Evolutionary conservation across 2,797 vertebrate species (phyloP).

Genomic region (Chiroxiphia lanceolata): DNA sequence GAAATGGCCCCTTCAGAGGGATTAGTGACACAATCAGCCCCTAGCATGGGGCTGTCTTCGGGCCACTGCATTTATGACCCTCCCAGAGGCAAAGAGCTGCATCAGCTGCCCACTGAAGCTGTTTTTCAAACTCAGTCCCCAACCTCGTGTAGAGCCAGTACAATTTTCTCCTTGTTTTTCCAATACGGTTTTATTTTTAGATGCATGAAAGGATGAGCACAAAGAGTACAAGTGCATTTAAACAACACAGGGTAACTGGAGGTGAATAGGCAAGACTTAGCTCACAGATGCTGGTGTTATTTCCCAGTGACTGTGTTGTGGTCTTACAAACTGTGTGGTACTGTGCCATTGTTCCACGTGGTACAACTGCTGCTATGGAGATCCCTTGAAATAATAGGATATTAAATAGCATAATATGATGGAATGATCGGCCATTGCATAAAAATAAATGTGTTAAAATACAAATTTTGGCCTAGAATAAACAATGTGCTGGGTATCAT

Average conservation of each 20-base stretch:
- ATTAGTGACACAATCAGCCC: neutral
- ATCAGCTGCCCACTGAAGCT: neutral
- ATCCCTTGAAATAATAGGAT: neutral
- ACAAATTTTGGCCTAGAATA: neutral
- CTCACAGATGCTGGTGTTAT: neutral
- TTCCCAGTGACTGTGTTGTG: neutral
- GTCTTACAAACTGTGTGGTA: neutral
- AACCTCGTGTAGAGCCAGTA: neutral
- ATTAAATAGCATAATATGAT: neutral
- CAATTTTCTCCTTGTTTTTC: neutral
- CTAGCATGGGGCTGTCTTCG: neutral
- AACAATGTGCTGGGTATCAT: accelerated
- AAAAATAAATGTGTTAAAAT: accelerated
- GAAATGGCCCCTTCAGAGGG: neutral
- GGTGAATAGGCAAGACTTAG: neutral
- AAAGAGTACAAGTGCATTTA: neutral
- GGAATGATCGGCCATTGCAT: neutral
- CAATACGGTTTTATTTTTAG: neutral
- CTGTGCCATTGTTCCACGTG: accelerated
- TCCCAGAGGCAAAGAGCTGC: conserved; percentile 5
- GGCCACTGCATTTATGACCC: neutral
- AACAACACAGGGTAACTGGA: neutral
- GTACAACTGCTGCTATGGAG: neutral
- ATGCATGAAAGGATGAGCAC: neutral
- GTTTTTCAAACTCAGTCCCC: neutral